Conservation (phyloP, 2,113 vertebrate species). For the Mus musculus region DNA sequence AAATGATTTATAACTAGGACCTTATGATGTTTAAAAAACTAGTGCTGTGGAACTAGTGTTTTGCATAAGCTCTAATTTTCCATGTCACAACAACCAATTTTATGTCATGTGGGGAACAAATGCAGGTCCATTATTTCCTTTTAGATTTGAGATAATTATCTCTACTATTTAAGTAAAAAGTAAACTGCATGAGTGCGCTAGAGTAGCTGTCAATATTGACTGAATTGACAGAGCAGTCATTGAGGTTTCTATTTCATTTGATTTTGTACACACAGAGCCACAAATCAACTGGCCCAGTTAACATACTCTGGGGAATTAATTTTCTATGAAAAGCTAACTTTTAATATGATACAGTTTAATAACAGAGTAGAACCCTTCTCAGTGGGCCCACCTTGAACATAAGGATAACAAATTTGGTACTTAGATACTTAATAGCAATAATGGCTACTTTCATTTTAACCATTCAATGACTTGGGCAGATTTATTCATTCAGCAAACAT, state of each 20-base stretch:
- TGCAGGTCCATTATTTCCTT: constrained; percentile 47
- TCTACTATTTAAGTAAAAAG: constrained; percentile 63
- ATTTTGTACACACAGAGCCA: constrained; percentile 55
- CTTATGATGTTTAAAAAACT: constrained; percentile 13
- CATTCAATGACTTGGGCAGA: constrained; percentile 28
- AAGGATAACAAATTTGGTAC: constrained; percentile 57
- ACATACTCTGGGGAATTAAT: constrained; percentile 63
- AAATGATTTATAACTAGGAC: constrained; percentile 30
- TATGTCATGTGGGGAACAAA: constrained; percentile 37
- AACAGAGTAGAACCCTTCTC: constrained; percentile 55
- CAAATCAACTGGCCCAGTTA: constrained; percentile 65
- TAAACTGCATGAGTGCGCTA: constrained; percentile 35
- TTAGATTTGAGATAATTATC: constrained; percentile 55
- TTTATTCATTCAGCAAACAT: constrained; percentile 51
- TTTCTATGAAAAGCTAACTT: constrained; percentile 65
- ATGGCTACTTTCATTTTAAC: constrained; percentile 59
- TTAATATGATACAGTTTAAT: constrained; percentile 55
- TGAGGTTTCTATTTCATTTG: constrained; percentile 69
- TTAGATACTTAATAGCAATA: constrained; percentile 43
- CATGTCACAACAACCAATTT: constrained; percentile 56
- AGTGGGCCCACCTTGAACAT: constrained; percentile 43
- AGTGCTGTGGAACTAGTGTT: neutral
- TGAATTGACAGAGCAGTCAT: constrained; percentile 62
- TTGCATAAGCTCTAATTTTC: constrained; percentile 51
- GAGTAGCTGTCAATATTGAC: constrained; percentile 71